Evolutionary conservation across 2,113 vertebrate genomes (phyloP), one percentile per base, ranked within the genome.

Genomic region (Narcine bancroftii): DNA sequence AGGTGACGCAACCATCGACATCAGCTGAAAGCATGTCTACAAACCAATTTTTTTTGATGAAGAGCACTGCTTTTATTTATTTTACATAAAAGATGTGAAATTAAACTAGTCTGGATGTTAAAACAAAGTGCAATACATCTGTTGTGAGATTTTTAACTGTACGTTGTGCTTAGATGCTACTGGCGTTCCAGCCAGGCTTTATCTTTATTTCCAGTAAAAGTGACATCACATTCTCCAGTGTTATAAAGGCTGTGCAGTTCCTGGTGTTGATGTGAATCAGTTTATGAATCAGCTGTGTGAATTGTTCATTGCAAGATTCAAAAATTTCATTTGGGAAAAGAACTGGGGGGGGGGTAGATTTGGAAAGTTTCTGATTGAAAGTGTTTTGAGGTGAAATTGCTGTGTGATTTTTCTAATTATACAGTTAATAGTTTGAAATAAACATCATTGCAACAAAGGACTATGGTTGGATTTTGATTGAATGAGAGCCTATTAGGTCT

Each of bases 381-480:
- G 1, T 50, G 81, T 36, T 87, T 9, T 63, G 81, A 53, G 53
- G n/a, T 87, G 53, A 63, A 60, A 87, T 87, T 87, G 53, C 53
- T 36, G 53, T n/a, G 53, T 60, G 81, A 63, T 63, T 87, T 85
- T 85, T 60, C 13, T 81, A 81, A 50, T 50, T 11, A 50, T 29
- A 26, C 79, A 53, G 81, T 87, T 87, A 60, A 87, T 33, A 21
- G 81, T 87, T 87, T 87, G 53, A 87, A 87, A 60, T 87, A 87
- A 87, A 87, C n/a, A 50, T 63, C 33, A 60, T 33, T 87, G 53
- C 56, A n/a, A 42, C 53, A 87, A 60, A 63, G 60, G 81, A 87
- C 15, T 50, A 15, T 75, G 72, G 36, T 85, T 87, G 5, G n/a
- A 60, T 36, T 36, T 69, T 19, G 13, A 56, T 85, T 87, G 33